Base-by-base conservation (phyloP, 2,888 invertebrate species). In the Anodontia alba region DNA sequence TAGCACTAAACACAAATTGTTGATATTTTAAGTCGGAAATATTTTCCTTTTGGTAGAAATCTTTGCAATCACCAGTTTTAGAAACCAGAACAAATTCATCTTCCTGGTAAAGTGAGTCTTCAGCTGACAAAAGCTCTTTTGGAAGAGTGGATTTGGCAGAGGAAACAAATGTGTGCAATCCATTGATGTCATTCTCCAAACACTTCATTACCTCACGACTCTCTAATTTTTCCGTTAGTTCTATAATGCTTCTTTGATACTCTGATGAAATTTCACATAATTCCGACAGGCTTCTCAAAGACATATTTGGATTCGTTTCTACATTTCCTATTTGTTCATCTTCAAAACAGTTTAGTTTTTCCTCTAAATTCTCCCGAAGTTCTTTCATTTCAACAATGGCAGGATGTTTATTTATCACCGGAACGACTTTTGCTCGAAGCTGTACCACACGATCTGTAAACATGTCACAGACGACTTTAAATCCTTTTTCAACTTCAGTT, bases 31-130 rank as follows among this genome's bases (percentile, higher is more conserved):
- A 62, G 10, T 68, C 29, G 3, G 72, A 74, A 31, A 72, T 23
- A 15, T 38, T 68, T 20, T 73, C 78, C 0, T 73, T 74, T 5
- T 73, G 54, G 5, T 69, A 8, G 23, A 72, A 46, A 68, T 80
- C 80, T 57, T 73, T 31, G 62, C 76, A 81, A 31, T 74, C 73
- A 7, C 82, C 82, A 73, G 76, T 85, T 42, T 72, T 76, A 7
- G 80, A 80, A 8, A 82, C 80, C 51, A 82, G 38, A 10, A 82
- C 85, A 54, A 73, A 85, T 26, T 85, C 85, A 36, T 80, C 77
- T 33, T 80, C 80, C 10, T 67, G 49, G 42, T 74, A 23, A 20
- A 46, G 31, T 2, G 76, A 29, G 33, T 82, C 78, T 5, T 82
- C 82, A 17, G 57, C 72, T 26, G 75, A 31, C 20, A 73, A 49